Evolutionary conservation across 2,797 vertebrate genomes (phyloP).

Genomic region (Todus mexicanus): DNA sequence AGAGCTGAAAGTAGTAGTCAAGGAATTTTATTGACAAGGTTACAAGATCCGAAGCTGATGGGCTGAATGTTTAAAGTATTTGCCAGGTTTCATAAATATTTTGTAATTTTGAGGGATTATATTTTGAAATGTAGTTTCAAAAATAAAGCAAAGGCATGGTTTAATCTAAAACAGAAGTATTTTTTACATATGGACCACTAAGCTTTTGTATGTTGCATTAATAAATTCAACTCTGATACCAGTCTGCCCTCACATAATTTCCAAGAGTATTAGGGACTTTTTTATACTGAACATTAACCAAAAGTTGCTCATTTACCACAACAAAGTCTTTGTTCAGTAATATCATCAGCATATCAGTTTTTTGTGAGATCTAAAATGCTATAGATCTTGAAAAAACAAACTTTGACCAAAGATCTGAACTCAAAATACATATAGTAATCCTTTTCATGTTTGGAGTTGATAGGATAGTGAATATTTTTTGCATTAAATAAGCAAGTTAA

Average conservation of each 20-base stretch:
- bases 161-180: neutral
- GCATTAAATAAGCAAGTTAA: conserved; percentile 21
- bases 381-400: neutral
- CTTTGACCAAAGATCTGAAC: neutral
- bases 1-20: neutral
- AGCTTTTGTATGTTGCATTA: neutral
- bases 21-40: neutral
- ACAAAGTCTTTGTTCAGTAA: neutral
- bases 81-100: neutral
- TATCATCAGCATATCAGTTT: neutral
- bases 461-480: neutral
- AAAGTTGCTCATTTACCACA: conserved; percentile 2
- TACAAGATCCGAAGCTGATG: neutral
- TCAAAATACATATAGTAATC: neutral
- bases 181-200: neutral
- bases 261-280: neutral
- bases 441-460: neutral
- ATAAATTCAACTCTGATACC: neutral
- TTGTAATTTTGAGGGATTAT: neutral
- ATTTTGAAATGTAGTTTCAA: neutral
- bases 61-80: neutral
- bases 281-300: neutral
- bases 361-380: neutral
- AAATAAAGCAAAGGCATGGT: neutral
- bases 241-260: neutral